Evolutionary conservation across 2,797 vertebrate genomes (phyloP), one percentile per base, ranked within the genome.

Genomic region (Danio jaintianensis): DNA sequence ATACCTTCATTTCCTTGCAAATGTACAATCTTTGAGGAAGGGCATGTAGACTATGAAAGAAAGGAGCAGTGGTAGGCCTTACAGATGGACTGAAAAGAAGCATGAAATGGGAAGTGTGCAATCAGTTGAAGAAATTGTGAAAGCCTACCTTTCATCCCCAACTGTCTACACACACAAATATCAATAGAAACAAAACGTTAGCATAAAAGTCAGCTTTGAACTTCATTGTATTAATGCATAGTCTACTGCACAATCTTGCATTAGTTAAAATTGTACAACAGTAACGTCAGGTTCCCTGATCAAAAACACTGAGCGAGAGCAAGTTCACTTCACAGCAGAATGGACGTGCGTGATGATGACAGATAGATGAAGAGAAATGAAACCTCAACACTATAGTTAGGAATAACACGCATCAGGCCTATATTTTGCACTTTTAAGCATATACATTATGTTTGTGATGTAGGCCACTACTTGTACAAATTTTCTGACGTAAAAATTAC

Each of bases 21-120:
- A 29, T 29, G 29, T 29, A 29, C 29, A 29, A 29, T 29, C 1
- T 29, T 29, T 29, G 29, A 29, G 29, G 3, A 29, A 29, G 29
- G 1, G 29, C 29, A 29, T 29, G 29, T 29, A 29, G 29, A 29
- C 29, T 29, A 29, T n/a, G 9, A 61, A 66, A 53, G n/a, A 7
- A 53, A 62, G 15, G 40, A 77, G n/a, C 73, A 59, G 48, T 8
- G 45, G 45, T 42, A 43, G 6, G 45, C 81, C 70, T 53, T 45
- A 36, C 29, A 13, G 7, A 50, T 11, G 38, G 22, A 59, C 29
- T 59, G 29, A 66, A 43, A 67, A 9, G 22, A 29, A n/a, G n/a
- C n/a, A n/a, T 9, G 42, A 16, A 59, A 77, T 38, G 20, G 87
- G 87, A 91, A 91, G 84, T 88, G 77, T 85, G 85, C 78, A 80